phyloP scores from a whole-genome alignment of 2,888 invertebrate genomes.

The Belgica antarctica region DNA sequence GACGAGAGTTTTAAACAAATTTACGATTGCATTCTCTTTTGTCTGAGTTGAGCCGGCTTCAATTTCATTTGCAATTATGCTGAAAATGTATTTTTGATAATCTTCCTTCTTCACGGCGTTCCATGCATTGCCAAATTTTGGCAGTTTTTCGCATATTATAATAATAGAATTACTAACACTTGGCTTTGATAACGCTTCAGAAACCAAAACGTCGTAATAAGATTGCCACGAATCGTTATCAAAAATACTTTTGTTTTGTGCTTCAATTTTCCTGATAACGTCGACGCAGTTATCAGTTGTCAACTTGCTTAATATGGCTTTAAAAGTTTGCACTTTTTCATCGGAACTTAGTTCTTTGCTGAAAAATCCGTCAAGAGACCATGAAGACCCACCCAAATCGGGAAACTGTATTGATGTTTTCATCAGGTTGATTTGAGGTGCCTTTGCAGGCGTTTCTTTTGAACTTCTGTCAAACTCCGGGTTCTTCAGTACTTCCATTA shows the following conservation, averaged over 20 bases:
- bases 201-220: not conserved
- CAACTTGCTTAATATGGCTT: not conserved
- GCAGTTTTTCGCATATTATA: not conserved
- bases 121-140: too few species aligned
- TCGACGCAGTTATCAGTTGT: not conserved
- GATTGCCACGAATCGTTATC: too few species aligned
- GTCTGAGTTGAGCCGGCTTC: too few species aligned
- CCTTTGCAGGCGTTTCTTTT: not conserved
- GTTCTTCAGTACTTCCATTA: not conserved
- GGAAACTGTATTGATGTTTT: too few species aligned
- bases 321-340: not conserved
- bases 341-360: not conserved
- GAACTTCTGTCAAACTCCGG: not conserved
- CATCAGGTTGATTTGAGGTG: not conserved
- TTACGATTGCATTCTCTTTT: too few species aligned
- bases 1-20: too few species aligned
- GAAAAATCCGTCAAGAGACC: not conserved
- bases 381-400: not conserved
- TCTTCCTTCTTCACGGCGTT: slow-evolving; percentile 8
- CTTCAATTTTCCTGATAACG: not conserved
- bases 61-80: too few species aligned
- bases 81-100: not conserved
- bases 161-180: not conserved
- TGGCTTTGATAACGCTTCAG: not conserved
- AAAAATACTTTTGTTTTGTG: too few species aligned